Evolutionary conservation across 2,888 invertebrate species (phyloP).

Genomic region (Tipula unca): DNA sequence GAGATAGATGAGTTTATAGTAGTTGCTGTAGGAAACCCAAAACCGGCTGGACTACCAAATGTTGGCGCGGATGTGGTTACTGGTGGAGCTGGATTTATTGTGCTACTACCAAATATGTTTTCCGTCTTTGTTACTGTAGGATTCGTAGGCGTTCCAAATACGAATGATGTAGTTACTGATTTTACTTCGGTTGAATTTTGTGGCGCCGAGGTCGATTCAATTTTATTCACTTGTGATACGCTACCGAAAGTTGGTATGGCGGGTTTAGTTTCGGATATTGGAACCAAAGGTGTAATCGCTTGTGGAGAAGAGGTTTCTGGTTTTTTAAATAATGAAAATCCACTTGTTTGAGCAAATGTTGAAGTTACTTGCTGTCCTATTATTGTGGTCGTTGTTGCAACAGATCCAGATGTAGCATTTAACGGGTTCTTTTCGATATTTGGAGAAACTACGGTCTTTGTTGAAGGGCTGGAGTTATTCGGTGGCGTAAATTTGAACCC

Average conservation of each 20-base stretch:
- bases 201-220: not conserved
- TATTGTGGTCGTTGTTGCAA: not conserved
- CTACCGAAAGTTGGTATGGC: not conserved
- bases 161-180: not conserved
- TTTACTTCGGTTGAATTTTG: not conserved
- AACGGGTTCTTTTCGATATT: not conserved
- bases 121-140: not conserved
- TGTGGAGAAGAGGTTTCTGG: not conserved
- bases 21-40: not conserved
- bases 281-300: not conserved
- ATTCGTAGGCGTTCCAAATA: constrained; percentile 9
- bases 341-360: not conserved
- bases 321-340: not conserved
- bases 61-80: not conserved
- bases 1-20: not conserved
- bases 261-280: not conserved
- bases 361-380: not conserved
- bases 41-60: not conserved
- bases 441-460: not conserved
- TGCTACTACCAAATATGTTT: not conserved
- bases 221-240: not conserved
- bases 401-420: not conserved
- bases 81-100: not conserved
- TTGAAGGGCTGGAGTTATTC: not conserved
- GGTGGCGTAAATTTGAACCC: not conserved